Evolutionary conservation across 2,888 invertebrate species (phyloP), one percentile per base, ranked within the genome.

Genomic region (Blera fallax): DNA sequence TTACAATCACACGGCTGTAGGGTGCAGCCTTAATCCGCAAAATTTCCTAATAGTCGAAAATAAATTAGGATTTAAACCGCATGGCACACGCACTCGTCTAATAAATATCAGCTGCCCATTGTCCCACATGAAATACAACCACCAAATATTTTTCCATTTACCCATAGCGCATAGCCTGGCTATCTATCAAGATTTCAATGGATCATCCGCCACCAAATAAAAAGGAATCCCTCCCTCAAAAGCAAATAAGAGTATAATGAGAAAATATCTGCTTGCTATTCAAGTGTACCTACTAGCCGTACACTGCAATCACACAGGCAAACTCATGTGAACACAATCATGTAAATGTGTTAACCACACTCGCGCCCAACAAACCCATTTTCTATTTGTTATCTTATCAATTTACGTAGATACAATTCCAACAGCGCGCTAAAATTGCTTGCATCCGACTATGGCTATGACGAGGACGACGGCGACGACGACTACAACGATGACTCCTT

Each of bases 381-480:
- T 56, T 65, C 14, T 52, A 62, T 62, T 67, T 54, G 79, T 73
- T 77, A 81, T 81, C 87, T 87, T 87, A 87, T 87, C 87, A 88
- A 88, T 88, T 88, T 87, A 84, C 81, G 87, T 87, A 87, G 87
- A 87, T 87, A 79, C 87, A 87, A 87, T 84, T 76, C 77, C 56
- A 77, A 76, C 81, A 72, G 82, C 79, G 80, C 72, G 78, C 70
- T 87, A 56, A 77, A 87, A 73, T 64, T 62, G 62, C 81, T 52
- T 56, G 50, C 72, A 70, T 72, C 21, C 21, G 10, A 40, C n/a
- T 8, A 29, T 69, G 24, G 4, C 24, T 24, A 32, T 10, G 4
- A 7, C 34, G 10, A 54, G 18, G 34, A 24, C 21, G n/a, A 43
- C 29, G 5, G 8, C 29, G 18, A 24, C 43, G 60, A 37, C 58